Percentiles rank a stretch among this genome's conserved stretches.
Conservation (phyloP, 2,113 vertebrate species). For the Pandion haliaetus region DNA sequence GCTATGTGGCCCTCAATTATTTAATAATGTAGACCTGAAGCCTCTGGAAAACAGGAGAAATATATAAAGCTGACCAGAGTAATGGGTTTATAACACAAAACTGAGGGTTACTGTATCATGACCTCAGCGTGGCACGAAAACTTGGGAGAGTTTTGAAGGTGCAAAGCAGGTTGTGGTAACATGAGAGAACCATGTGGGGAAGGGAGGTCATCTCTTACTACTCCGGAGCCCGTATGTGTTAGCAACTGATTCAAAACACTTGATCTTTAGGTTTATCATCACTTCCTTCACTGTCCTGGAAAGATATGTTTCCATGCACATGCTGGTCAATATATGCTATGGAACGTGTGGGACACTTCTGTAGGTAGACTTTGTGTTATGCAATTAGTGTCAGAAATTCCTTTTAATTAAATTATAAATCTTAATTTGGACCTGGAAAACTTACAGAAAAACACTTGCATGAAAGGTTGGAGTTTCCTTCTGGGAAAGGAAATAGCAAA, state of each 20-base stretch:
- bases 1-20: background rate
- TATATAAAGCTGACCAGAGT: background rate
- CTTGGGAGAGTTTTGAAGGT: background rate
- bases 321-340: background rate
- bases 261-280: background rate
- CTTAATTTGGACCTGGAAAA: background rate
- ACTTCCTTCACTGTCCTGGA: background rate
- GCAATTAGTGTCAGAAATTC: background rate
- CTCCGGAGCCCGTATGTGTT: background rate
- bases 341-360: background rate
- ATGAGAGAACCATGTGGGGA: background rate
- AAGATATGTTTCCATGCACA: background rate
- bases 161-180: background rate
- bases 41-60: background rate
- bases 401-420: background rate
- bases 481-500: background rate
- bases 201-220: background rate
- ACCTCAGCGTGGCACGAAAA: background rate
- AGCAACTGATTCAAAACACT: background rate
- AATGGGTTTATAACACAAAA: background rate
- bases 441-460: background rate
- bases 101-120: background rate
- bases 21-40: background rate
- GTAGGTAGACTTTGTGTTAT: background rate
- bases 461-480: background rate